A percentile compares a stretch with the other conserved stretches of the same genome.
Conservation (phyloP, 2,888 invertebrate genomes). For the Microctonus hyperodae region DNA sequence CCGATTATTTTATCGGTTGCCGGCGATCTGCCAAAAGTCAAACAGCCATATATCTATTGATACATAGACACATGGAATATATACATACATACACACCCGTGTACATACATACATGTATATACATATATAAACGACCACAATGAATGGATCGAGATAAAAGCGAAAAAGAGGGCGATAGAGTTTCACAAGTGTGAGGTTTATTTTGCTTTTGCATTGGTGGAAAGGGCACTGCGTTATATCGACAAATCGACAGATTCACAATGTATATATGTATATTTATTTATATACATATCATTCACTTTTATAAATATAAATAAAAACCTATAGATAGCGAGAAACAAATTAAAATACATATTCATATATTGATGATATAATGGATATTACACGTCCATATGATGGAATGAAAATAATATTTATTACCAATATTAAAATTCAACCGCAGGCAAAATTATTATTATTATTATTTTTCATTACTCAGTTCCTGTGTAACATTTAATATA, state of each 20-base stretch:
- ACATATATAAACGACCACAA: constrained; percentile 1
- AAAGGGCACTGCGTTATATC: constrained; percentile 39
- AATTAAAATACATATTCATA: too few relatives aligned
- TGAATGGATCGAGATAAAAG: constrained; percentile 26
- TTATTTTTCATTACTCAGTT: not conserved
- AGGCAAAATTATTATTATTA: not conserved
- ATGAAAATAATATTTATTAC: constrained; percentile 5
- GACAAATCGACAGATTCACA: constrained; percentile 32
- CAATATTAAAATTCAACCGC: constrained; percentile 2
- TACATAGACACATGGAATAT: constrained; percentile 18
- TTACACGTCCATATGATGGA: constrained; percentile 5
- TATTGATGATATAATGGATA: too few relatives aligned
- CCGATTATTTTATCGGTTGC: constrained; percentile 59
- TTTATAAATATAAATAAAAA: too few relatives aligned
- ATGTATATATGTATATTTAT: constrained; percentile 36
- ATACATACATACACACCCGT: not conserved
- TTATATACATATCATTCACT: too few relatives aligned
- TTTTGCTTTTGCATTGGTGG: constrained; percentile 39
- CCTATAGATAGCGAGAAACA: too few relatives aligned
- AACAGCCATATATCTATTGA: not conserved
- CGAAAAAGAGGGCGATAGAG: constrained; percentile 14
- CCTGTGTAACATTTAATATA: not conserved
- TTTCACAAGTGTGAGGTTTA: constrained; percentile 5
- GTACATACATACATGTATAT: not conserved
- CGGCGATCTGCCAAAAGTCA: constrained; percentile 57